These are phyloP conservation scores for Dynastes hyllus DNA, from an alignment of 2,888 invertebrate genomes.

Conservation along the genomic window DNA sequence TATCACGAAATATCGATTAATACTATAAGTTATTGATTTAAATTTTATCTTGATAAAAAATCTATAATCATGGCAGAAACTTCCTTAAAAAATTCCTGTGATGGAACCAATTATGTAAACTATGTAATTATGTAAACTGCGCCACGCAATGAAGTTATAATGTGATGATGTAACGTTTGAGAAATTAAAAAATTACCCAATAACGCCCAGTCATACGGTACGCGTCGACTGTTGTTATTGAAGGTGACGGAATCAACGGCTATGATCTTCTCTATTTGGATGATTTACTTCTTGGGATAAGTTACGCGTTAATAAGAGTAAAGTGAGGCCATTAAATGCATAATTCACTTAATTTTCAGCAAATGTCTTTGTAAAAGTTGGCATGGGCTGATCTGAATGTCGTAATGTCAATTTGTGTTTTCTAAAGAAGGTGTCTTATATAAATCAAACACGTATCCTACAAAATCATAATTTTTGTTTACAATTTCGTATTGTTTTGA, in stretches of 20 bases:
- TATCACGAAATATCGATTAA: conserved; percentile 2
- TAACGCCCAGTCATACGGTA: neutral
- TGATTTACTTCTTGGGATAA: neutral
- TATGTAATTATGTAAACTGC: conserved; percentile 4
- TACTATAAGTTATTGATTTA: conserved; percentile 9
- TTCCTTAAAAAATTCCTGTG: conserved; percentile 1
- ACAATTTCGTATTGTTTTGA: too few species aligned
- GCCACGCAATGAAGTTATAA: neutral
- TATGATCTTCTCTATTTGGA: neutral
- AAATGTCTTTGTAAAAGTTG: neutral
- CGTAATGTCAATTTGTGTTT: too few species aligned
- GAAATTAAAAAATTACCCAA: conserved; percentile 18
- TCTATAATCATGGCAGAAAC: neutral
- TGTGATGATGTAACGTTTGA: conserved; percentile 11
- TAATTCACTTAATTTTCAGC: conserved; percentile 5
- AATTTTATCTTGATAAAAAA: neutral
- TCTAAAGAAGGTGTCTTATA: neutral
- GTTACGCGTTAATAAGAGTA: neutral
- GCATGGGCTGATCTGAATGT: too few species aligned
- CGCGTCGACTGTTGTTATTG: neutral
- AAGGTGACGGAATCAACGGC: conserved; percentile 1
- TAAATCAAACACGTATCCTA: neutral
- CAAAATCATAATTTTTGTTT: too few species aligned
- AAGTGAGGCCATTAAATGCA: neutral
- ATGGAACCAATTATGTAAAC: neutral